phyloP scores from a whole-genome alignment of 1,140 invertebrate species.

The Penaeus chinensis region DNA sequence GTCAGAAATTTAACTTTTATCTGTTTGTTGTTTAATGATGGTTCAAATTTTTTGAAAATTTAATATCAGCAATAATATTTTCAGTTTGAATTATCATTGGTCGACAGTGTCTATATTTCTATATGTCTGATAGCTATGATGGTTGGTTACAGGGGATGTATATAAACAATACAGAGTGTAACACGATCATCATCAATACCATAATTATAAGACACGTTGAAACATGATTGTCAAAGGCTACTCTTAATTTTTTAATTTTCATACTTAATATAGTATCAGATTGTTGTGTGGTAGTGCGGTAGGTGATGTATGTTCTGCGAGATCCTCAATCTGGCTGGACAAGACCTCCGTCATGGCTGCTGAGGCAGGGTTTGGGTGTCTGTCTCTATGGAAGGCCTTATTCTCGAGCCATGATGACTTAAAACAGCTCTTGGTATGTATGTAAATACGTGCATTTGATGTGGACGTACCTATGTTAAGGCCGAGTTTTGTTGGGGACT shows the following conservation, averaged over 20 bases:
- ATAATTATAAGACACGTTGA: conserved; percentile 43
- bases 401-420: too few relatives aligned
- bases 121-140: conserved; percentile 36
- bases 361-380: conserved; percentile 25
- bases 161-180: conserved; percentile 19
- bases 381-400: background rate
- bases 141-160: conserved; percentile 40
- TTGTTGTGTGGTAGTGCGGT: conserved; percentile 41
- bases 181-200: conserved; percentile 29
- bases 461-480: too few relatives aligned
- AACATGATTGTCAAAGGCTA: conserved; percentile 33
- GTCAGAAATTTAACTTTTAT: conserved; percentile 40
- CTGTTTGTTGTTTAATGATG: conserved; percentile 47
- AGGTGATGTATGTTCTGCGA: conserved; percentile 24
- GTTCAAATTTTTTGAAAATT: conserved; percentile 35
- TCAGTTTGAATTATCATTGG: conserved; percentile 43
- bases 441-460: too few relatives aligned
- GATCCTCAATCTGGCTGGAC: conserved; percentile 38
- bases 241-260: conserved; percentile 38
- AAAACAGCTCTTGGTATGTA: too few relatives aligned
- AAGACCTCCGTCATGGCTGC: conserved; percentile 52
- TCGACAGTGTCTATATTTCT: conserved; percentile 34
- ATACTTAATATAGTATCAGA: conserved; percentile 42
- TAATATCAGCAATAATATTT: conserved; percentile 55
- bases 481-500: too few relatives aligned